Percentiles rank a stretch among this genome's conserved stretches.
Conservation (phyloP, 1,140 invertebrate species). For the Metaphire vulgaris region DNA sequence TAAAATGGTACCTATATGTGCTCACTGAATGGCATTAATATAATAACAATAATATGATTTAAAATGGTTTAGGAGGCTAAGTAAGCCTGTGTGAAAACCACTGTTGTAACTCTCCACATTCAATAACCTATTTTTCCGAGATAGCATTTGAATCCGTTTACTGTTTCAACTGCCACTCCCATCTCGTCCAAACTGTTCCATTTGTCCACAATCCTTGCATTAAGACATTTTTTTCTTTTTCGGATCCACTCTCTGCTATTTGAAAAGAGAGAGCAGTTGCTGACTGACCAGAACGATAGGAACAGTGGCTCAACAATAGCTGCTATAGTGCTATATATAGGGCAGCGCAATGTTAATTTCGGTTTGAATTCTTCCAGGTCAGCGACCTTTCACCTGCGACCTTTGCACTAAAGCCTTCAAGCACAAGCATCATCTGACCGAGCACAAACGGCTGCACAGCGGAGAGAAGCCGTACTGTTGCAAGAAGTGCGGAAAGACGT, state of each 20-base stretch:
- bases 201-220: background rate
- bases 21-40: too few species aligned
- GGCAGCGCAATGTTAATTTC: background rate
- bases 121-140: too few species aligned
- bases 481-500: constrained; percentile 95
- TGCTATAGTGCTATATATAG: background rate
- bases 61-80: too few species aligned
- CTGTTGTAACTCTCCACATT: too few species aligned
- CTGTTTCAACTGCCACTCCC: too few species aligned
- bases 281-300: background rate
- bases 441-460: constrained; percentile 93
- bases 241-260: too few species aligned
- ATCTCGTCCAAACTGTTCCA: background rate
- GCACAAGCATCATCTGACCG: constrained; percentile 98
- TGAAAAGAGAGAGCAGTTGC: too few species aligned
- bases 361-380: constrained; percentile 63
- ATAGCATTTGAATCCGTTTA: too few species aligned
- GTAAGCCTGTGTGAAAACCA: too few species aligned
- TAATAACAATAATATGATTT: too few species aligned
- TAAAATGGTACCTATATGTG: too few species aligned
- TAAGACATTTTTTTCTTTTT: too few species aligned
- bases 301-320: background rate
- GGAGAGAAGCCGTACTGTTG: constrained; percentile 99
- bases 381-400: constrained; percentile 95
- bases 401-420: constrained; percentile 99